These are phyloP conservation scores for Lottia scabra DNA, from an alignment of 2,888 invertebrate genomes.

Conservation along the genomic window DNA sequence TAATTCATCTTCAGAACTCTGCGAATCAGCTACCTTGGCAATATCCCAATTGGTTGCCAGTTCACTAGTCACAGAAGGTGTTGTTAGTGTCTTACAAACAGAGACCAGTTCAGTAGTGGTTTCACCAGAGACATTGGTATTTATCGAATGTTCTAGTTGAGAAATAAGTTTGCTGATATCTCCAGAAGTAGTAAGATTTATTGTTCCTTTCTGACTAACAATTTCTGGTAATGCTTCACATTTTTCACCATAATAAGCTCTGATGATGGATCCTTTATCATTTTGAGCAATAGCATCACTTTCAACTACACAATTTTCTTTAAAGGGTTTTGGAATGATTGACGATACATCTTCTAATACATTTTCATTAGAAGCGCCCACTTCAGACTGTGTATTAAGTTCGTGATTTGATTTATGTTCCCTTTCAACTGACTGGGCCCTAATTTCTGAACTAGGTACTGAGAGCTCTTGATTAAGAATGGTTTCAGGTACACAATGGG, in stretches of 20 bases:
- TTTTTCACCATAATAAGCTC: too few relatives aligned
- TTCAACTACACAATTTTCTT: neutral
- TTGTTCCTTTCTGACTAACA: too few relatives aligned
- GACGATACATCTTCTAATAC: too few relatives aligned
- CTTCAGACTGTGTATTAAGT: neutral
- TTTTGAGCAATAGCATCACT: neutral
- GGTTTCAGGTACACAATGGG: neutral
- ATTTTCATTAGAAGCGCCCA: too few relatives aligned
- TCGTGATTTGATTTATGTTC: neutral
- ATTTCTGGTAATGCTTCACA: too few relatives aligned
- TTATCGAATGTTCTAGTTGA: neutral
- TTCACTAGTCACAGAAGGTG: neutral
- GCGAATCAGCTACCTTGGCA: neutral
- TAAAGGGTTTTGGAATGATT: neutral
- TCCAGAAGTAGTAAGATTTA: neutral
- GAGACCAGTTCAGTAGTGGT: neutral
- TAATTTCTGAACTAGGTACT: neutral
- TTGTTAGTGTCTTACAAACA: neutral
- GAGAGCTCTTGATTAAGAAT: neutral
- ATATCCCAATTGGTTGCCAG: neutral
- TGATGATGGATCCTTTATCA: neutral
- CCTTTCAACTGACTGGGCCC: neutral
- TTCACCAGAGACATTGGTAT: neutral
- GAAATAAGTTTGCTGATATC: neutral
- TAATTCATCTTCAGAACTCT: neutral